Evolutionary conservation across 2,797 vertebrate species (phyloP), one percentile per base, ranked within the genome.

Genomic region (Eutrigla gurnardus): DNA sequence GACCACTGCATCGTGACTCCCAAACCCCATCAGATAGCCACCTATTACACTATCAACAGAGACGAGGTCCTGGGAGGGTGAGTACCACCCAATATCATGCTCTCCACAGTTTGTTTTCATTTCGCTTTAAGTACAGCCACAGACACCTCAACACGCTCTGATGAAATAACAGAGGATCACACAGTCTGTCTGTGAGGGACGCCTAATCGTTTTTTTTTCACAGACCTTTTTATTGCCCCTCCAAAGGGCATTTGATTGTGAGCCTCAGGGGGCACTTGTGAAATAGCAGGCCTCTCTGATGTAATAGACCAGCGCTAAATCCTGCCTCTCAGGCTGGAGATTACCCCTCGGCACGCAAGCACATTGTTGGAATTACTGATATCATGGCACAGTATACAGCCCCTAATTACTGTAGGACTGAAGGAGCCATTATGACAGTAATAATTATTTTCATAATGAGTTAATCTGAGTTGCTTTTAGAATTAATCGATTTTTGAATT

Each of bases 31-130:
- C 95, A 95, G 52, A 95, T 99, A 43, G 92, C 87, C 79, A 94
- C 88, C 80, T 96, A 94, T 40, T 99, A 99, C 75, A 94, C 93
- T 1, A 96, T 99, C 91, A 95, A 95, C 82, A 91, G 93, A 76
- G 93, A 96, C 0, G 97, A 97, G 79, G 92, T 98, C 78, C 93
- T 99, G 55, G 98, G 98, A 88, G 97, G 97, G 98, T 99, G 93
- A 97, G 97, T 81, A 58, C 52, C 47, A 15, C 14, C 2, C 4
- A 45, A 57, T 3, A 9, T 9, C 12, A 4, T 4, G 5, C 39
- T 42, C 54, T 33, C 18, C 3, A 15, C 5, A 8, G 43, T 39
- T 75, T 72, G 13, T 86, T 77, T 82, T 57, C 40, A 70, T 78
- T 70, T 58, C 3, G 0, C 59, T 36, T 25, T 14, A 43, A 33